A percentile compares a stretch with the other conserved stretches of the same genome.
These are phyloP conservation scores for Rhynchonycteris naso DNA, from an alignment of 2,797 vertebrate genomes.

Conservation along the genomic window DNA sequence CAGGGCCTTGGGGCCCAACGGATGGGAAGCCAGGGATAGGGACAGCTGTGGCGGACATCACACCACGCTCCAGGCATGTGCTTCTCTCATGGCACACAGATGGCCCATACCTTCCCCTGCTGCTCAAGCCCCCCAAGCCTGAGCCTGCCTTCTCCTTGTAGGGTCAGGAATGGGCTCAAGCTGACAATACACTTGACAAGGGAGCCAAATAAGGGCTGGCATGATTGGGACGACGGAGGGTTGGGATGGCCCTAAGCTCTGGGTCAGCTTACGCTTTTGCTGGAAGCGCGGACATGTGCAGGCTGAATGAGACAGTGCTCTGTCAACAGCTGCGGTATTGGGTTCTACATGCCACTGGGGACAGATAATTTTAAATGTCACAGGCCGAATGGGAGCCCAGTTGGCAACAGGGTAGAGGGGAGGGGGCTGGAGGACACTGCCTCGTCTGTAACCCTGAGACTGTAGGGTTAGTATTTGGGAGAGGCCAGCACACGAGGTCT, in stretches of 20 bases:
- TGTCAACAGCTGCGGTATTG: neutral
- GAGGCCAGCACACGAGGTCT: neutral
- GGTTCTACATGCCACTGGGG: conserved; percentile 36
- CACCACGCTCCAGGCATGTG: conserved; percentile 55
- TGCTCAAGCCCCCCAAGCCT: neutral
- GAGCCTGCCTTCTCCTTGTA: conserved; percentile 61
- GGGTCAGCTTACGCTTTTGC: neutral
- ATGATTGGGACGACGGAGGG: neutral
- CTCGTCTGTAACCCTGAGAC: too few species aligned
- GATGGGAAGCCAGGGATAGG: neutral
- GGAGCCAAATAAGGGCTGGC: conserved; percentile 14
- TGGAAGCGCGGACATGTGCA: neutral
- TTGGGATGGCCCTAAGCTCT: neutral
- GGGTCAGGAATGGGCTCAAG: conserved; percentile 26
- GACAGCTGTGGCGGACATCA: conserved; percentile 66
- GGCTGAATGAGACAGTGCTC: neutral
- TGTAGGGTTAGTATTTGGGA: neutral
- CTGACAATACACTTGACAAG: neutral
- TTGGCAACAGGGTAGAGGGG: conserved; percentile 30
- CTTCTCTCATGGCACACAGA: neutral
- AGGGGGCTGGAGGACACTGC: neutral
- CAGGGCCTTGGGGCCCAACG: conserved; percentile 1
- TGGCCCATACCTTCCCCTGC: conserved; percentile 47
- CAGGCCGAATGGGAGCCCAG: conserved; percentile 37
- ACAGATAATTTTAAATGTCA: conserved; percentile 64